phyloP scores from a whole-genome alignment of 2,797 vertebrate species.

The Anolis apletophallus region DNA sequence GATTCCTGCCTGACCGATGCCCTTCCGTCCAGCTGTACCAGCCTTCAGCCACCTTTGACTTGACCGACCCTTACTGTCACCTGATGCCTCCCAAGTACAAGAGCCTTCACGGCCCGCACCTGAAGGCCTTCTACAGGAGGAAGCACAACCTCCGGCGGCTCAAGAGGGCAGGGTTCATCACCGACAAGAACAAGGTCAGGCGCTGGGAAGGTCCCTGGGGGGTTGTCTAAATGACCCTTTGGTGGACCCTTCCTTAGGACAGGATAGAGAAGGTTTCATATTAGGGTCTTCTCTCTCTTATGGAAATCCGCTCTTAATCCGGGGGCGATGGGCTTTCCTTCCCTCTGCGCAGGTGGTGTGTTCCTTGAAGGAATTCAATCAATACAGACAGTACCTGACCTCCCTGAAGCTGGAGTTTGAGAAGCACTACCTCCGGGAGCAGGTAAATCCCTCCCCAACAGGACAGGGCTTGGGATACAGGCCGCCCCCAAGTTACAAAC shows the following conservation, averaged over 20 bases:
- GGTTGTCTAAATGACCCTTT: too few relatives aligned
- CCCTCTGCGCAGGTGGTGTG: constrained; percentile 68
- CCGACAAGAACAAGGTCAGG: constrained; percentile 55
- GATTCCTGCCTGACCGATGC: too few relatives aligned
- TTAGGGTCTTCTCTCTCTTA: too few relatives aligned
- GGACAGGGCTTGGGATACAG: too few relatives aligned
- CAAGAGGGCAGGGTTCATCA: constrained; percentile 50
- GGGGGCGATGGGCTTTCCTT: too few relatives aligned
- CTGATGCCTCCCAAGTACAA: constrained; percentile 56
- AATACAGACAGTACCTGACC: constrained; percentile 73
- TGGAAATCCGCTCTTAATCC: too few relatives aligned
- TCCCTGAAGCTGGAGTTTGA: constrained; percentile 74
- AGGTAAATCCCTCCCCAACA: constrained; percentile 57
- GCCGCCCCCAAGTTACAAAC: too few relatives aligned
- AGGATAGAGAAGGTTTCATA: too few relatives aligned
- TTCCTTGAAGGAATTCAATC: constrained; percentile 67
- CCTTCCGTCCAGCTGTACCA: constrained; percentile 55
- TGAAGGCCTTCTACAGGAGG: constrained; percentile 52
- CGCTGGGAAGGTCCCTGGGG: too few relatives aligned
- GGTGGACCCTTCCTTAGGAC: too few relatives aligned
- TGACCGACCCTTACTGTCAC: constrained; percentile 57
- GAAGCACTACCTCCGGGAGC: constrained; percentile 74
- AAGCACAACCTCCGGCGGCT: constrained; percentile 55
- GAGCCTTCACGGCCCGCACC: constrained; percentile 57
- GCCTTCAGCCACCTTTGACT: constrained; percentile 56